These are phyloP conservation scores for Oreortyx pictus DNA, from an alignment of 2,797 vertebrate species.

Conservation along the genomic window DNA sequence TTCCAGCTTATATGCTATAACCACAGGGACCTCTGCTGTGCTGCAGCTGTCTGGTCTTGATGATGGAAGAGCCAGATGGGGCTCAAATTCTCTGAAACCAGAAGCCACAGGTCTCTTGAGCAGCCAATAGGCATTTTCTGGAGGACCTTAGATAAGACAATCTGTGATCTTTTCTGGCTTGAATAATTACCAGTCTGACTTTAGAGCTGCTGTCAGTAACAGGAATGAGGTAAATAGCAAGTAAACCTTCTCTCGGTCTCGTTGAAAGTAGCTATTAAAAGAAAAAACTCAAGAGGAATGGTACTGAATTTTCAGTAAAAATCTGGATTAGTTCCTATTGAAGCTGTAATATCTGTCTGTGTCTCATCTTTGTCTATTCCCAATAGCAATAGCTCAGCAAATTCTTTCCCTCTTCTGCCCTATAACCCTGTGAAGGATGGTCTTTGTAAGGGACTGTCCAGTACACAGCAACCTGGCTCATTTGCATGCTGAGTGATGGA, in stretches of 20 bases:
- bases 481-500: not conserved
- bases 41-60: not conserved
- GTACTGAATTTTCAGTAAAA: constrained; percentile 44
- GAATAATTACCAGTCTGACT: not conserved
- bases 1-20: not conserved
- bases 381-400: constrained; percentile 61
- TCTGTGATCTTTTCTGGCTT: not conserved
- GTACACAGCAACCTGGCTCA: not conserved
- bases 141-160: not conserved
- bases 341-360: constrained; percentile 45
- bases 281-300: not conserved
- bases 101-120: not conserved
- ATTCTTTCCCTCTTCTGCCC: constrained; percentile 61
- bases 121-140: constrained; percentile 10
- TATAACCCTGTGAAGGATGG: constrained; percentile 50
- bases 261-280: not conserved
- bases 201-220: not conserved
- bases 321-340: constrained; percentile 61
- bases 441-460: constrained; percentile 31
- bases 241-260: constrained; percentile 4
- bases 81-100: not conserved
- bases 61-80: not conserved
- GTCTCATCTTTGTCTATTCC: constrained; percentile 62
- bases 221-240: not conserved
- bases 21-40: not conserved